phyloP scores from a whole-genome alignment of 2,888 invertebrate species.

The Drosophila imparisetae region DNA sequence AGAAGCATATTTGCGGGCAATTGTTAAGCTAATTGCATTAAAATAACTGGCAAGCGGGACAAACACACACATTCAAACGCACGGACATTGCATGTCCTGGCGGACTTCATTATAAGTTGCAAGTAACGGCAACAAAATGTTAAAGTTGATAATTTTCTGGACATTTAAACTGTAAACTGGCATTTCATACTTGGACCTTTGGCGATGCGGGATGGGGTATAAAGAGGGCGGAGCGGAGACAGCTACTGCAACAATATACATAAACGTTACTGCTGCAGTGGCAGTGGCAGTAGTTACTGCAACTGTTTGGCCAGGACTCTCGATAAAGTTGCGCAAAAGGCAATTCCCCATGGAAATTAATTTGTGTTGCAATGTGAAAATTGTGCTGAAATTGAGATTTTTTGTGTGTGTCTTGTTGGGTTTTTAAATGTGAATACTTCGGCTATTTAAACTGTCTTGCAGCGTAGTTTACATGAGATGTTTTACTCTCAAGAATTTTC shows the following conservation, averaged over 20 bases:
- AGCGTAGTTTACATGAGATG: neutral
- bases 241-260: constrained; percentile 62
- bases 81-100: constrained; percentile 37
- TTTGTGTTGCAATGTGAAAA: constrained; percentile 77
- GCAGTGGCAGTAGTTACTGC: constrained; percentile 18
- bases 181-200: constrained; percentile 65
- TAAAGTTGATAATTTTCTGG: constrained; percentile 74
- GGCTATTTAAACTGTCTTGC: constrained; percentile 17
- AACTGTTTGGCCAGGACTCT: constrained; percentile 56
- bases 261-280: constrained; percentile 66
- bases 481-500: constrained; percentile 1
- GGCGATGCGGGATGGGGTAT: constrained; percentile 6
- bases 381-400: constrained; percentile 70
- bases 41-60: constrained; percentile 43
- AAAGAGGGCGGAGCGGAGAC: constrained; percentile 2
- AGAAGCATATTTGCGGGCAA: constrained; percentile 32
- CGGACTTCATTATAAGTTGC: constrained; percentile 70
- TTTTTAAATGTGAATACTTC: constrained; percentile 29
- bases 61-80: constrained; percentile 3
- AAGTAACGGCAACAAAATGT: constrained; percentile 52
- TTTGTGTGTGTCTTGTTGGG: constrained; percentile 16
- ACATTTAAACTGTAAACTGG: constrained; percentile 71
- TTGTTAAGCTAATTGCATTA: constrained; percentile 62
- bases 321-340: constrained; percentile 74
- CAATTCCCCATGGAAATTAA: constrained; percentile 77